phyloP scores from a whole-genome alignment of 2,888 invertebrate genomes.

The Antheraea assamensis region DNA sequence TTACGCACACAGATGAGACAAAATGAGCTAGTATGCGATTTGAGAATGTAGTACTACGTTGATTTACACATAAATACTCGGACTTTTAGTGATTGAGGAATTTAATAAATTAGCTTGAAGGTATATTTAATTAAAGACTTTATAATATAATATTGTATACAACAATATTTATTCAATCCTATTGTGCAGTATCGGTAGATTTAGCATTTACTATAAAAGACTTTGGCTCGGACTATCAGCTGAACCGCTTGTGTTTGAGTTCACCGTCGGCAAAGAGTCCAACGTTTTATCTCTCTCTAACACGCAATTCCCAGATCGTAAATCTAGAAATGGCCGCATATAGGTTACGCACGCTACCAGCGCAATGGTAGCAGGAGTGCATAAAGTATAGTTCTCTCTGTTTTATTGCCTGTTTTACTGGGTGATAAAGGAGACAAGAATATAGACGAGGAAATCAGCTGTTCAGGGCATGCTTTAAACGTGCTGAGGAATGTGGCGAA shows the following conservation, averaged over 20 bases:
- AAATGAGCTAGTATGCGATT: slow-evolving; percentile 79
- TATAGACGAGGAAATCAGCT: slow-evolving; percentile 79
- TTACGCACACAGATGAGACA: slow-evolving; percentile 75
- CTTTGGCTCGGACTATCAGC: slow-evolving; percentile 70
- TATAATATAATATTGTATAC: not conserved
- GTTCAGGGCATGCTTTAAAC: slow-evolving; percentile 81
- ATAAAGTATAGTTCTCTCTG: slow-evolving; percentile 82
- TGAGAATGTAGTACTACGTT: slow-evolving; percentile 46
- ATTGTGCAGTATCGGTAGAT: slow-evolving; percentile 37
- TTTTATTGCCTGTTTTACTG: slow-evolving; percentile 78
- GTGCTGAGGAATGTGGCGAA: slow-evolving; percentile 80
- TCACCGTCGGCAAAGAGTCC: slow-evolving; percentile 74
- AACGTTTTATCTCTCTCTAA: slow-evolving; percentile 79
- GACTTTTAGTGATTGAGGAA: not conserved
- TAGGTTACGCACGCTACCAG: slow-evolving; percentile 82
- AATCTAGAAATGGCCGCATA: slow-evolving; percentile 84
- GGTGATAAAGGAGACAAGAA: slow-evolving; percentile 79
- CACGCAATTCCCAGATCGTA: slow-evolving; percentile 83
- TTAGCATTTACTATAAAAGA: slow-evolving; percentile 58
- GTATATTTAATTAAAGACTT: not conserved
- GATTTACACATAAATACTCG: slow-evolving; percentile 47
- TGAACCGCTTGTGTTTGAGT: slow-evolving; percentile 64
- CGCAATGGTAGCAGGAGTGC: slow-evolving; percentile 75
- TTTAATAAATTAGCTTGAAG: not conserved
- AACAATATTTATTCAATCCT: not conserved